Base-by-base conservation (phyloP, 2,113 vertebrate species). In the Hemibagrus wyckioides region DNA sequence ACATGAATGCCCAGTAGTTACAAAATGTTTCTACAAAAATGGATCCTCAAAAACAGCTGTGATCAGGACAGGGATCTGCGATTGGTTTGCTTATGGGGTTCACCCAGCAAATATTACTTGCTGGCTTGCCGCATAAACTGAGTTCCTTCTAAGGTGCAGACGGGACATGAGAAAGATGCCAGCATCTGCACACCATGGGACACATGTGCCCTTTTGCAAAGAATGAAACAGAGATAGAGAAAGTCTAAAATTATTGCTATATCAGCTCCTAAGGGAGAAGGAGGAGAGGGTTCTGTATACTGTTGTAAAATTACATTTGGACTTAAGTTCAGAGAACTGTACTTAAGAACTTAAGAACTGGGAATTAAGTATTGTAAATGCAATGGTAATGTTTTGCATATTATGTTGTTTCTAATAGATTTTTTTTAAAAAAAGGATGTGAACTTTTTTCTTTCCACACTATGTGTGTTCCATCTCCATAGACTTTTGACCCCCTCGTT, bases 391-490 rank as follows among this genome's bases (percentile, higher is more conserved):
- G 97, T 99, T 99, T 97, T 97, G 97, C 97, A 98, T 99, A 99
- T 99, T 97, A 97, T 97, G 96, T 99, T 99, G 97, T 99, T 99
- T 99, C 97, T 98, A 98, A 99, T 99, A 99, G 97, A 98, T 98
- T 99, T 99, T 97, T 98, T 98, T 95, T 41, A 23, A 95, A 95
- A 91, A 97, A 98, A 99, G 97, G 97, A 98, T 97, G 97, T 98
- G 97, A 98, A 98, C 97, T 96, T 95, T 97, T 94, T 93, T 91
- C 92, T 94, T 93, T 98, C 96, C 97, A 98, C 97, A 98, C 96
- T 97, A 96, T 99, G 97, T 98, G 97, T 97, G 97, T 97, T 96
- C 96, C 94, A 94, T 97, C 95, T 96, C 95, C 97, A 97, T 97
- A 96, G 95, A 96, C 96, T 95, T 89, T 96, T 97, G 96, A 96